Conservation (phyloP, 2,113 vertebrate species). For the Pelodiscus sinensis region DNA sequence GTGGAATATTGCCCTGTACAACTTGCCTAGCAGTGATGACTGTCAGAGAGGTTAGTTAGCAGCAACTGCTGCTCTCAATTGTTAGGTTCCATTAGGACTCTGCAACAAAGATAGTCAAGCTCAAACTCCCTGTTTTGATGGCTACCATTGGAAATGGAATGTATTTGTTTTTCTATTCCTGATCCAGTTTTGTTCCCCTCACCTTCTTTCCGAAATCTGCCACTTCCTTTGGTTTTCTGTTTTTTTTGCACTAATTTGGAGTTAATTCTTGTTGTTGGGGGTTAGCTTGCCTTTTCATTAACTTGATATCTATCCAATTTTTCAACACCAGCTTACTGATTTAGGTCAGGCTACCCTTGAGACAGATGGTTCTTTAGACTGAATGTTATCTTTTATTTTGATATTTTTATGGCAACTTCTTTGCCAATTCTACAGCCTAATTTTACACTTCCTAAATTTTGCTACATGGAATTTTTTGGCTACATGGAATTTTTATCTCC, state of each 20-base stretch:
- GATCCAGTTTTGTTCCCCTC: not conserved
- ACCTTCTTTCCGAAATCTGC: not conserved
- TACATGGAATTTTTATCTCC: not conserved
- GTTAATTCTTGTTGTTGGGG: not conserved
- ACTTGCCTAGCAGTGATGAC: not conserved
- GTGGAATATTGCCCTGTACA: not conserved
- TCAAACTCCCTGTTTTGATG: not conserved
- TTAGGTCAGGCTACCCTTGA: not conserved
- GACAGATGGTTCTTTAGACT: not conserved
- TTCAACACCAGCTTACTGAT: not conserved
- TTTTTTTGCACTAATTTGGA: not conserved
- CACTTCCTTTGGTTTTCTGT: not conserved
- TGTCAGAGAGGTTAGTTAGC: not conserved
- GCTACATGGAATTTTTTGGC: not conserved
- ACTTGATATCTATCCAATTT: not conserved
- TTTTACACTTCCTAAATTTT: not conserved
- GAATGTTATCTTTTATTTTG: not conserved
- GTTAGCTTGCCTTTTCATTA: not conserved
- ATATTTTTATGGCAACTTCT: conserved; percentile 3
- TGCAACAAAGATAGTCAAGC: not conserved
- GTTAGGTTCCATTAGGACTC: not conserved
- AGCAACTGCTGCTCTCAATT: not conserved
- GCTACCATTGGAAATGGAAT: not conserved
- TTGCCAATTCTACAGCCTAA: not conserved
- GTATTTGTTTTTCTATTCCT: not conserved